Percentiles rank a stretch among this genome's conserved stretches.
Conservation (phyloP, 2,797 vertebrate genomes). For the Cichlasoma orientale region DNA sequence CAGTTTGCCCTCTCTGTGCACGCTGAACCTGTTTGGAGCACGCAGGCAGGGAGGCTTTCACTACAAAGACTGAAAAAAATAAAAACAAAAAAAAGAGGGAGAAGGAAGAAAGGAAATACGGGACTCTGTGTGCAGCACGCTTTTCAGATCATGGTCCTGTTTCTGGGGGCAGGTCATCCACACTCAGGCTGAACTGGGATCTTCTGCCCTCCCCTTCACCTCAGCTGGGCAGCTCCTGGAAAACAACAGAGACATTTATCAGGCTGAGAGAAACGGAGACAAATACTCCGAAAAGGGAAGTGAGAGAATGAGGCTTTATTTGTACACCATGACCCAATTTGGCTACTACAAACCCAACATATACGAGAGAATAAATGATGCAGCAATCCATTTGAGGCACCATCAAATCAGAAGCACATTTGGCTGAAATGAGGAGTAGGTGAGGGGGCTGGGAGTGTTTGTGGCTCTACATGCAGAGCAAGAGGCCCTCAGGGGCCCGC, state of each 20-base stretch:
- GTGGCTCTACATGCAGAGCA: slow-evolving; percentile 49
- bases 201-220: slow-evolving; percentile 73
- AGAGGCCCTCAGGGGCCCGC: slow-evolving; percentile 64
- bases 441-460: slow-evolving; percentile 10
- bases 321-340: slow-evolving; percentile 62
- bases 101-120: slow-evolving; percentile 65
- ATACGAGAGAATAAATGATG: slow-evolving; percentile 55
- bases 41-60: slow-evolving; percentile 50
- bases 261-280: slow-evolving; percentile 8
- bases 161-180: slow-evolving; percentile 65
- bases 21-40: slow-evolving; percentile 52
- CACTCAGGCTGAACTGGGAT: slow-evolving; percentile 61
- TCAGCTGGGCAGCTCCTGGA: slow-evolving; percentile 73
- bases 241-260: slow-evolving; percentile 57
- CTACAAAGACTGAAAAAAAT: slow-evolving; percentile 16
- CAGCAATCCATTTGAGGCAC: slow-evolving; percentile 44
- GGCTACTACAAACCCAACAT: slow-evolving; percentile 44
- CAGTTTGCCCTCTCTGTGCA: slow-evolving; percentile 25
- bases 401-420: slow-evolving; percentile 57
- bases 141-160: slow-evolving; percentile 81
- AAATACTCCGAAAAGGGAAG: neutral
- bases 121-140: slow-evolving; percentile 50
- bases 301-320: slow-evolving; percentile 15
- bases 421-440: slow-evolving; percentile 39
- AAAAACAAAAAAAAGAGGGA: slow-evolving; percentile 34